These are phyloP conservation scores for Plecturocebus donacophilus DNA, from an alignment of 2,113 vertebrate species.

Conservation along the genomic window DNA sequence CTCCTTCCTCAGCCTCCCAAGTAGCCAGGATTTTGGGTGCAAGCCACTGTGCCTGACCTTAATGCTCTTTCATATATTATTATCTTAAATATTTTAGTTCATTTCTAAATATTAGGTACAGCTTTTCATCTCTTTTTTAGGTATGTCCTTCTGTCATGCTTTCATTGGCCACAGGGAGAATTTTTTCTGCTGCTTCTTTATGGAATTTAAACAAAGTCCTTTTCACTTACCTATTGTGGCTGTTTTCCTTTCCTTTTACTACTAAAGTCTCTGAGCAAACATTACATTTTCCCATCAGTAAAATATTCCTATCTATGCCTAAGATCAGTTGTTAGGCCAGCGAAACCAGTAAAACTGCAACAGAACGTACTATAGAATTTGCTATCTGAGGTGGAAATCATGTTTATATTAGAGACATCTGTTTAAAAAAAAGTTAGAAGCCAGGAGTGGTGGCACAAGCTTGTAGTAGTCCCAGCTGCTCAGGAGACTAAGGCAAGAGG, in stretches of 20 bases:
- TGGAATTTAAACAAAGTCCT: not conserved
- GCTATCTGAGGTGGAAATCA: not conserved
- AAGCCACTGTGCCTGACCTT: not conserved
- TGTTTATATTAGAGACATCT: not conserved
- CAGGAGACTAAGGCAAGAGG: not conserved
- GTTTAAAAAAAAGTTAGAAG: not conserved
- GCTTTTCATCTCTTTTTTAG: not conserved
- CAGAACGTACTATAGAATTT: not conserved
- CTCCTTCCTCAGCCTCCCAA: not conserved
- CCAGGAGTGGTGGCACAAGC: not conserved
- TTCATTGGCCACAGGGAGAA: not conserved
- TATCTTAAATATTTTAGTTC: not conserved
- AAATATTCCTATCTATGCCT: not conserved
- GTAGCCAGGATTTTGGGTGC: not conserved
- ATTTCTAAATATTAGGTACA: not conserved
- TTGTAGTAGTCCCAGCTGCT: not conserved
- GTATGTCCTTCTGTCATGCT: not conserved
- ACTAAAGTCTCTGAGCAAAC: not conserved
- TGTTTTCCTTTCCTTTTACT: not conserved
- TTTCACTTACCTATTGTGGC: not conserved
- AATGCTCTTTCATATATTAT: not conserved
- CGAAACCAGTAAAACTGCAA: not conserved
- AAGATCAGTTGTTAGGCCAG: not conserved
- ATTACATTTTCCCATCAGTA: not conserved
- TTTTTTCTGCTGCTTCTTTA: not conserved